A percentile compares a stretch with the other conserved stretches of the same genome.
These are phyloP conservation scores for Danio jaintianensis DNA, from an alignment of 2,797 vertebrate species.

Conservation along the genomic window DNA sequence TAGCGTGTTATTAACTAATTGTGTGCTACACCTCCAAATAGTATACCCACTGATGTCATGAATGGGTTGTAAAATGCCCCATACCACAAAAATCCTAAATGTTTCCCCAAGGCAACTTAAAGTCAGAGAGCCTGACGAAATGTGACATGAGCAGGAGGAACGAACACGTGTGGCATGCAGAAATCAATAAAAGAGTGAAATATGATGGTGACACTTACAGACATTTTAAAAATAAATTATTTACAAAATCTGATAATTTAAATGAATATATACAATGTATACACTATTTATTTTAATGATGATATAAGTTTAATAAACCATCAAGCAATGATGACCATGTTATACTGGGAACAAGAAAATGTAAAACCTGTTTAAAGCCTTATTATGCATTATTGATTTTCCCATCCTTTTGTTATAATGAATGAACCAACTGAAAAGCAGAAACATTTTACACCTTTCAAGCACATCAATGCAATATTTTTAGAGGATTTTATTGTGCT, in stretches of 20 bases:
- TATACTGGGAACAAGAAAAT: too few relatives aligned
- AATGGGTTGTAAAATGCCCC: constrained; percentile 1
- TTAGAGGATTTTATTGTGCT: too few relatives aligned
- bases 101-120: constrained; percentile 36
- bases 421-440: too few relatives aligned
- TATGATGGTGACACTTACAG: not conserved
- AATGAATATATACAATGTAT: too few relatives aligned
- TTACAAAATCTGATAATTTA: not conserved
- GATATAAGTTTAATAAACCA: too few relatives aligned
- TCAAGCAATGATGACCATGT: too few relatives aligned
- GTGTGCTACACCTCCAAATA: constrained; percentile 5
- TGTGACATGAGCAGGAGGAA: not conserved
- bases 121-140: constrained; percentile 9
- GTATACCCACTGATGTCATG: constrained; percentile 14
- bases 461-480: too few relatives aligned
- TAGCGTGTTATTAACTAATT: constrained; percentile 29
- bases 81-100: constrained; percentile 22
- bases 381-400: too few relatives aligned
- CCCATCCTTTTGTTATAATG: too few relatives aligned
- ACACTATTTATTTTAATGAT: too few relatives aligned
- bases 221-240: not conserved
- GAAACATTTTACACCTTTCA: too few relatives aligned
- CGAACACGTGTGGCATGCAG: constrained; percentile 8
- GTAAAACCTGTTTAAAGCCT: too few relatives aligned
- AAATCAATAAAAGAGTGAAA: not conserved